Conservation (phyloP, 2,888 invertebrate species). For the Ennomos erosarius region DNA sequence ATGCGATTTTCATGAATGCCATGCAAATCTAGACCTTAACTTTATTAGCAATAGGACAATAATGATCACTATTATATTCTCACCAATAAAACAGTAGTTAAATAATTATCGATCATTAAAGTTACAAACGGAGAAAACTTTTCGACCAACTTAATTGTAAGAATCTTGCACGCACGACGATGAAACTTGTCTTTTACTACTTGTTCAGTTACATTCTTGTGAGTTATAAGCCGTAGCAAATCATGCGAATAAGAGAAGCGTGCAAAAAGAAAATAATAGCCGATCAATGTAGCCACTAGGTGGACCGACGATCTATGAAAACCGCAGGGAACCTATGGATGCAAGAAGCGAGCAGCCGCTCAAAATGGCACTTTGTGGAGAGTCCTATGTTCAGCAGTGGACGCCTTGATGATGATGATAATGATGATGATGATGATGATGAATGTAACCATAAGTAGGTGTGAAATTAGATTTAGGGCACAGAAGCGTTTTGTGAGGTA, state of each 20-base stretch:
- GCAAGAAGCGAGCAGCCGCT: too few species aligned
- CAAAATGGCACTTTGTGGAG: too few species aligned
- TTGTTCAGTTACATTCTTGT: slow-evolving; percentile 39
- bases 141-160: slow-evolving; percentile 36
- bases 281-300: slow-evolving; percentile 8
- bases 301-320: too few species aligned
- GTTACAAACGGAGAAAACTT: slow-evolving; percentile 36
- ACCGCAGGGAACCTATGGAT: too few species aligned
- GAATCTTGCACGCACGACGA: slow-evolving; percentile 40
- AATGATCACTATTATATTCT: slow-evolving; percentile 6
- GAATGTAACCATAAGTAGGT: neutral
- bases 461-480: neutral
- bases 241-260: slow-evolving; percentile 33
- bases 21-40: slow-evolving; percentile 1
- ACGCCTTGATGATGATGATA: too few species aligned
- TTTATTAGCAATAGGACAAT: slow-evolving; percentile 1
- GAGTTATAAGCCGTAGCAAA: slow-evolving; percentile 42
- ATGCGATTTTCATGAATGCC: too few species aligned
- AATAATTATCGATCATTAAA: slow-evolving; percentile 26
- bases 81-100: slow-evolving; percentile 15
- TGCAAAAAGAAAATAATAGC: slow-evolving; percentile 4
- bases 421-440: too few species aligned
- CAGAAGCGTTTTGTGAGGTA: too few species aligned
- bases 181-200: slow-evolving; percentile 34
- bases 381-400: too few species aligned